Base-by-base conservation (phyloP, 2,113 vertebrate genomes). In the Phaethon lepturus region DNA sequence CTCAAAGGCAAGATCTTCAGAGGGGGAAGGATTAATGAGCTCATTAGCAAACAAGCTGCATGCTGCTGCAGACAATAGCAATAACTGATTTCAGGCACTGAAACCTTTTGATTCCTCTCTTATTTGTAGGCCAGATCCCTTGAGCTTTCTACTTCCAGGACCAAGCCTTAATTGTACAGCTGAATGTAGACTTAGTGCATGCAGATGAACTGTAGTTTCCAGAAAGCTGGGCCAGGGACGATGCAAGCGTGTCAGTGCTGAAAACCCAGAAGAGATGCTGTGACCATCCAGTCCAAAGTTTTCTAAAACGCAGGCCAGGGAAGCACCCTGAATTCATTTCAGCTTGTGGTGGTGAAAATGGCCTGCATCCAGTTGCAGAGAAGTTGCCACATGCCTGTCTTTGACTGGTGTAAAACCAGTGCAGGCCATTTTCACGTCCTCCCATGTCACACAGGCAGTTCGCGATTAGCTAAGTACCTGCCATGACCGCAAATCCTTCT, bases 1-100 rank as follows among this genome's bases (percentile, higher is more conserved):
- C 53, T 89, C 93, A 95, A 95, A 95, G 64, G 62, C 83, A 86
- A 92, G 53, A 64, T 50, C 42, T 73, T 85, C 59, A 75, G 75
- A 94, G 63, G 92, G 20, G 1, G 5, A 66, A 72, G 49, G 44
- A 74, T 84, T 82, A 83, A 81, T 45, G 35, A 84, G 67, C 56
- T 83, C 60, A 64, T 94, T 84, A 86, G 76, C 62, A 95, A 92
- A 95, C 29, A 59, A 63, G 72, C 55, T 86, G 28, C 25, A 38
- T 47, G 47, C 35, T 68, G 60, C 62, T 72, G 40, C 38, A 83
- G 69, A 88, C 66, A 88, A 73, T 35, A 88, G 53, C 24, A n/a
- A 20, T 95, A 63, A 64, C 64, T 69, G 53, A 78, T 94, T 86
- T 52, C 19, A 94, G 76, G 33, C 55, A 71, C 28, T 47, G 47